Evolutionary conservation across 2,797 vertebrate genomes (phyloP), one percentile per base, ranked within the genome.

Genomic region (Pterois miles): DNA sequence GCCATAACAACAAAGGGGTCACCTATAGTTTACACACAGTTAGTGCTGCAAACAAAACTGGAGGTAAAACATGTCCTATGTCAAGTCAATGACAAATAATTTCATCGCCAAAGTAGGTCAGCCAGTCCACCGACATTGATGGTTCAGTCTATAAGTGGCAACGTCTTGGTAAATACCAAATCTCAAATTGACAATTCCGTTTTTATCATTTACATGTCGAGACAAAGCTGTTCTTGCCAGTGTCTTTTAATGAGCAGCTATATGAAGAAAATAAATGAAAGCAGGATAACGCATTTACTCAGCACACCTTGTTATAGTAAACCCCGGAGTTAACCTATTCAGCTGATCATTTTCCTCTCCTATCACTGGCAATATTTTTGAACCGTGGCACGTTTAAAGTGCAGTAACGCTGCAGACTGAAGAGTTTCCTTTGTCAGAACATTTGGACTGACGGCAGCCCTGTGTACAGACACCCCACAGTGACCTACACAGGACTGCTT

Each of bases 41-140:
- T 5, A 10, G 12, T 40, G 54, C 5, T 13, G 7, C 58, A 34
- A 25, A 48, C 23, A 23, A 18, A 59, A 40, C 4, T 23, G 5
- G 2, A 43, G 56, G 6, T 64, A 38, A 33, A 43, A n/a, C n/a
- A n/a, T n/a, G n/a, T n/a, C n/a, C n/a, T n/a, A n/a, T 10, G 48
- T 23, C 18, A 14, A 33, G 23, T 56, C 25, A 0, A 43, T 68
- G 7, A 65, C 62, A 48, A 52, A 65, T 81, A 18, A 76, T 71
- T 43, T 40, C 33, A 40, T 16, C 53, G 54, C 46, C 25, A 59
- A 78, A 78, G 67, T 78, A 78, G 76, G 77, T 76, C 74, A 73
- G 36, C 38, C 33, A 71, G 36, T 65, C 69, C 54, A 31, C 38
- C 2, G 20, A 52, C 48, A 40, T 25, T 12, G 14, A 34, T 23